Conservation (phyloP, 1,140 invertebrate species). For the Tetraneura akinire region DNA sequence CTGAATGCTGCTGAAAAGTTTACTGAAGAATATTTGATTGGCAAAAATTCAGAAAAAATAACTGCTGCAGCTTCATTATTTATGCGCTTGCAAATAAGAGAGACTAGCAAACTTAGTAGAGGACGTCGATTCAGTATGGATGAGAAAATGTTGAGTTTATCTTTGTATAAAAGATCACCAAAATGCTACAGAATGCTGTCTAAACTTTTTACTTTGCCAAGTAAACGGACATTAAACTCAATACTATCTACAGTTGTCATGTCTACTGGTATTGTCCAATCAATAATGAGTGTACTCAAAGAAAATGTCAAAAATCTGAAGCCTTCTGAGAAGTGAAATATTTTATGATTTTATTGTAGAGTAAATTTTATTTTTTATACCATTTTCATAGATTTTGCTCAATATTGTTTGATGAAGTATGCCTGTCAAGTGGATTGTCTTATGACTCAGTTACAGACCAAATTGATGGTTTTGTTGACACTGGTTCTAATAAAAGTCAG, state of each 20-base stretch:
- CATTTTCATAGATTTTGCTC: conserved; percentile 15
- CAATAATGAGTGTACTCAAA: conserved; percentile 13
- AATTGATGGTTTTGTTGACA: conserved; percentile 32
- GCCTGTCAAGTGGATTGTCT: background rate
- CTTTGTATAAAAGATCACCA: background rate
- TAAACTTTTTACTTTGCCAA: background rate
- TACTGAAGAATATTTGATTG: conserved; percentile 7
- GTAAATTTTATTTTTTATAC: background rate
- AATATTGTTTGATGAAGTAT: conserved; percentile 35
- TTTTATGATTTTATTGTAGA: conserved; percentile 24
- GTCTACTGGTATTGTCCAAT: conserved; percentile 10
- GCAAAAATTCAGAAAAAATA: too few species aligned
- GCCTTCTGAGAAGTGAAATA: conserved; percentile 3
- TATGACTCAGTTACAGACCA: background rate
- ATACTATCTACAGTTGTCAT: background rate
- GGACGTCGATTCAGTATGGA: background rate
- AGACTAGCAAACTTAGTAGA: background rate
- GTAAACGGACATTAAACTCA: too few species aligned
- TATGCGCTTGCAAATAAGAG: conserved; percentile 1
- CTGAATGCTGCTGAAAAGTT: background rate
- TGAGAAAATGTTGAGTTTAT: conserved; percentile 13
- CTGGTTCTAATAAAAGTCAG: background rate
- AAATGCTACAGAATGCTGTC: background rate
- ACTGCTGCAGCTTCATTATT: background rate
- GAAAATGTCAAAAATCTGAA: conserved; percentile 11